These are phyloP conservation scores for Murina feae DNA, from an alignment of 2,113 vertebrate genomes.

Conservation along the genomic window DNA sequence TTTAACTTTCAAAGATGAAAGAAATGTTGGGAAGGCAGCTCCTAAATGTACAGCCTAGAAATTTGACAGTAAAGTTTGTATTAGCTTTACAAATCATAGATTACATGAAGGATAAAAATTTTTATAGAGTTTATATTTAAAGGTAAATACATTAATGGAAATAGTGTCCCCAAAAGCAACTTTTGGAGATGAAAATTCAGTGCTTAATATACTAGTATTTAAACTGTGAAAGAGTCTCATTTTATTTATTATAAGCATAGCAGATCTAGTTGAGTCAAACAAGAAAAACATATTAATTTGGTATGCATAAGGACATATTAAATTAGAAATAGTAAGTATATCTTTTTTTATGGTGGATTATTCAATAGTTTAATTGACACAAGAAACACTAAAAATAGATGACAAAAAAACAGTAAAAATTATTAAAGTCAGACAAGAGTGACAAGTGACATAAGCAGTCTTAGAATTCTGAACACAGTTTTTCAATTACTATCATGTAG, in stretches of 20 bases:
- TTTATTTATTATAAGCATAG: neutral
- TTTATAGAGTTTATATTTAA: neutral
- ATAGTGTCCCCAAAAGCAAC: neutral
- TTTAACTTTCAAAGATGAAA: constrained; percentile 21
- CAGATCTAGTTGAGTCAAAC: neutral
- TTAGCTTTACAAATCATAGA: neutral
- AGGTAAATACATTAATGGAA: neutral
- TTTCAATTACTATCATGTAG: neutral
- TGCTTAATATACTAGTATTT: neutral
- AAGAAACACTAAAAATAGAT: neutral
- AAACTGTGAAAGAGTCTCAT: neutral
- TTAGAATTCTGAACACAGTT: neutral
- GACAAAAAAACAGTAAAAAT: neutral
- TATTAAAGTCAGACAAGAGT: neutral
- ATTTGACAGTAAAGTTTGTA: neutral
- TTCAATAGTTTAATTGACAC: neutral
- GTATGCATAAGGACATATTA: neutral
- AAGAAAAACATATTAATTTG: neutral
- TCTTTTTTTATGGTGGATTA: neutral
- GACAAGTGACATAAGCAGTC: neutral
- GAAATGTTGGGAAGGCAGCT: neutral
- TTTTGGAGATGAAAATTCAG: neutral
- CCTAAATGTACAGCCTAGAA: neutral
- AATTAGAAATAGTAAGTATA: constrained; percentile 6
- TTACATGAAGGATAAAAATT: neutral